Percentiles rank a stretch among this genome's conserved stretches.
Evolutionary conservation across 1,140 invertebrate species (phyloP).

Genomic region (Pantala flavescens): DNA sequence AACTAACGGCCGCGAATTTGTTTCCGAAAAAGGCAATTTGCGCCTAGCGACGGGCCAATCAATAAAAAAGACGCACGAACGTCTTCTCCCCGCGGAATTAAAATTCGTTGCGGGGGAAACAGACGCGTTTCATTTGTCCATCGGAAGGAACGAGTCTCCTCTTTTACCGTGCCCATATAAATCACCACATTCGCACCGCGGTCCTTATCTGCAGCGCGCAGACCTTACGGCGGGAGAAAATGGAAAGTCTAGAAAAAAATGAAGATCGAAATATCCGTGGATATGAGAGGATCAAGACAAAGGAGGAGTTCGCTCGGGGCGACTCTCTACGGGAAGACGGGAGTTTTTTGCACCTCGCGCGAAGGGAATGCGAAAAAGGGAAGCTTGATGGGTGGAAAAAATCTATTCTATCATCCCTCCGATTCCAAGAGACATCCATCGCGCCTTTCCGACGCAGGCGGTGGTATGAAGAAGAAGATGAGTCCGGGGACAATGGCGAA

Average conservation of each 20-base stretch:
- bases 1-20: too few species aligned
- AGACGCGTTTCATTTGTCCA: neutral
- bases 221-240: neutral
- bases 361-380: neutral
- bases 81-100: neutral
- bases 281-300: slow-evolving; percentile 1
- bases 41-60: too few species aligned
- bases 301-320: neutral
- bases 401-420: neutral
- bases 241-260: neutral
- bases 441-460: neutral
- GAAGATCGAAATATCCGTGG: neutral
- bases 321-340: neutral
- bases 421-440: neutral
- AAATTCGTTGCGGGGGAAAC: neutral
- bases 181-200: neutral
- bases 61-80: too few species aligned
- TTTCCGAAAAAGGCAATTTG: too few species aligned
- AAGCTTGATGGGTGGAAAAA: neutral
- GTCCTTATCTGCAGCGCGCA: neutral
- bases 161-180: neutral
- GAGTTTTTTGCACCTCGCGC: neutral
- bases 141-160: neutral
- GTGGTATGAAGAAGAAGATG: neutral
- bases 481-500: neutral